These are phyloP conservation scores for Tinea pellionella DNA, from an alignment of 2,888 invertebrate species.

Conservation along the genomic window DNA sequence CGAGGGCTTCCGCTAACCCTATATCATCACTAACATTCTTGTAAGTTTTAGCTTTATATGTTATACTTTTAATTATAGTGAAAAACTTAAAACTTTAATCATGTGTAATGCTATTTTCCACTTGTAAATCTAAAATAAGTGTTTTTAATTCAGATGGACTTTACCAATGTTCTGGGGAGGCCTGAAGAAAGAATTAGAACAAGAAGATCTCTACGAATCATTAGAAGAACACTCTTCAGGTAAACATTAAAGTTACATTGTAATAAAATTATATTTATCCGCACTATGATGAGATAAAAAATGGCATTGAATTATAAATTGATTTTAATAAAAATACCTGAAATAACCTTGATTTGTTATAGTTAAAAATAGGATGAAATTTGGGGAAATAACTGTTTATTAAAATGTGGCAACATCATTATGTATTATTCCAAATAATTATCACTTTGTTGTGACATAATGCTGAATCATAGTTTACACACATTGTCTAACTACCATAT, in stretches of 20 bases:
- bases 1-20: conserved; percentile 74
- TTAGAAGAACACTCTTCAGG: conserved; percentile 79
- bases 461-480: background rate
- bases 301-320: background rate
- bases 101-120: background rate
- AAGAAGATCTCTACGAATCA: conserved; percentile 81
- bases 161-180: conserved; percentile 83
- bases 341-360: background rate
- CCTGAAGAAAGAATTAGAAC: conserved; percentile 76
- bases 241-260: conserved; percentile 19
- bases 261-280: background rate
- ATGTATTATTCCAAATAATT: background rate
- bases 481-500: background rate
- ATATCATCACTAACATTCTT: conserved; percentile 75
- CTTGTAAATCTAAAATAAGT: no score
- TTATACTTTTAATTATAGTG: no score
- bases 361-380: background rate
- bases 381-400: background rate
- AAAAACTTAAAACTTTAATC: background rate
- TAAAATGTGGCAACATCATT: background rate
- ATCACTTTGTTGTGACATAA: background rate
- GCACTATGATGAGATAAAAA: background rate
- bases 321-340: background rate
- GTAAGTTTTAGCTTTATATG: conserved; percentile 54
- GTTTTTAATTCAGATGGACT: conserved; percentile 72